Percentiles rank a stretch among this genome's conserved stretches.
Evolutionary conservation across 1,140 invertebrate genomes (phyloP).

Genomic region (Drosophila simulans): DNA sequence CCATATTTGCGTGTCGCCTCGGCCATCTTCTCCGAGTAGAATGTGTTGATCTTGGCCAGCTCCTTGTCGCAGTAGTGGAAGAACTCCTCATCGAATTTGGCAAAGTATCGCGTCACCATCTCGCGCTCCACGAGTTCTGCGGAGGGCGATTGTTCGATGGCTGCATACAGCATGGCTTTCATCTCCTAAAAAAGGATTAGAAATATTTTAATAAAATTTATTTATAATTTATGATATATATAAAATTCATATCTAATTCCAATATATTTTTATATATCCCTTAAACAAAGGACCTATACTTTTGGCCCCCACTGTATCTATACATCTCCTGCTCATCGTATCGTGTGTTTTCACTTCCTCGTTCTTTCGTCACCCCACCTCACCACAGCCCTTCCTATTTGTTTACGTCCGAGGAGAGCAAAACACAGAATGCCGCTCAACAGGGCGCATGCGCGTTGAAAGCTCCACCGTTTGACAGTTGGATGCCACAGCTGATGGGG

Average conservation of each 20-base stretch:
- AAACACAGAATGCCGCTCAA: conserved; percentile 43
- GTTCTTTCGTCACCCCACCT: background rate
- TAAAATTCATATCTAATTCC: too few species aligned
- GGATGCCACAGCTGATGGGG: conserved; percentile 33
- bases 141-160: conserved; percentile 90
- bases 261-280: too few species aligned
- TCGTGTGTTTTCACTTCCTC: background rate
- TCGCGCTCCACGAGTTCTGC: conserved; percentile 89
- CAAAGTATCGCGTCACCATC: conserved; percentile 89
- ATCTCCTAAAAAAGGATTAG: conserved; percentile 86
- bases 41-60: conserved; percentile 94
- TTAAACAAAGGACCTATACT: background rate
- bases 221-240: too few species aligned
- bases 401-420: conserved; percentile 67
- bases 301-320: conserved; percentile 13
- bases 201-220: too few species aligned
- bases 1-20: conserved; percentile 93
- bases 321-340: too few species aligned
- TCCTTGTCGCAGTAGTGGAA: conserved; percentile 94
- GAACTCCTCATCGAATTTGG: conserved; percentile 93
- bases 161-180: conserved; percentile 90
- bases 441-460: conserved; percentile 61
- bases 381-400: conserved; percentile 10
- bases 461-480: conserved; percentile 66
- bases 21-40: conserved; percentile 95